A percentile compares a stretch with the other conserved stretches of the same genome.
These are phyloP conservation scores for Melipona beecheii DNA, from an alignment of 2,888 invertebrate genomes.

Conservation along the genomic window DNA sequence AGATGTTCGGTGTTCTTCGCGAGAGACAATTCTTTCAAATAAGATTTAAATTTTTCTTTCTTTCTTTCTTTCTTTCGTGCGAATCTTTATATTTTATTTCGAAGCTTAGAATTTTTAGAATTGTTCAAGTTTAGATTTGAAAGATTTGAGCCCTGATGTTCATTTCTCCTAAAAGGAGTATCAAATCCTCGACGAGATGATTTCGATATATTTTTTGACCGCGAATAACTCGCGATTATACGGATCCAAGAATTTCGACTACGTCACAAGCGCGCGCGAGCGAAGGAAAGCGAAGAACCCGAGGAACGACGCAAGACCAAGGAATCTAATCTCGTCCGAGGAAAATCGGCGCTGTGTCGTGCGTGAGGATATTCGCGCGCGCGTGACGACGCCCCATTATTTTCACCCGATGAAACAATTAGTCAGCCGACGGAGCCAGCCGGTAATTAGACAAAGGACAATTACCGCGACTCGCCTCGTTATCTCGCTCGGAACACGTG, in stretches of 20 bases:
- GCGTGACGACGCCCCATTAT: slow-evolving; percentile 76
- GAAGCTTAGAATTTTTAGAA: no score
- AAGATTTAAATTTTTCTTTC: no score
- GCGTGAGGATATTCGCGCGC: slow-evolving; percentile 53
- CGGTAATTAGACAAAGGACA: slow-evolving; percentile 74
- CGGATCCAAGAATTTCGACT: no score
- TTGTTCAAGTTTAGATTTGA: background rate
- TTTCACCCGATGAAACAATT: slow-evolving; percentile 78
- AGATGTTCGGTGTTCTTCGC: no score
- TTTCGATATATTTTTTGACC: no score
- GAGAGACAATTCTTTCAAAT: no score
- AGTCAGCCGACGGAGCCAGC: slow-evolving; percentile 64
- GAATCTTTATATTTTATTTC: background rate
- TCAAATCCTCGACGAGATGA: no score
- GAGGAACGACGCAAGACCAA: no score
- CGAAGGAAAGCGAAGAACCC: slow-evolving; percentile 7
- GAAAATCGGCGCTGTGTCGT: slow-evolving; percentile 36
- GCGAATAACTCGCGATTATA: no score
- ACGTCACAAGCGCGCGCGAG: no score
- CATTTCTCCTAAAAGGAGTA: no score
- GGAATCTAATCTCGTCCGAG: no score
- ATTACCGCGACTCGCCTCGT: slow-evolving; percentile 68
- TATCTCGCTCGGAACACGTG: slow-evolving; percentile 66
- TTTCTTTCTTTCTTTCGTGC: background rate
- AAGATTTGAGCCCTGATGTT: background rate